Evolutionary conservation across 2,888 invertebrate genomes (phyloP).

Genomic region (Rhingia rostrata): DNA sequence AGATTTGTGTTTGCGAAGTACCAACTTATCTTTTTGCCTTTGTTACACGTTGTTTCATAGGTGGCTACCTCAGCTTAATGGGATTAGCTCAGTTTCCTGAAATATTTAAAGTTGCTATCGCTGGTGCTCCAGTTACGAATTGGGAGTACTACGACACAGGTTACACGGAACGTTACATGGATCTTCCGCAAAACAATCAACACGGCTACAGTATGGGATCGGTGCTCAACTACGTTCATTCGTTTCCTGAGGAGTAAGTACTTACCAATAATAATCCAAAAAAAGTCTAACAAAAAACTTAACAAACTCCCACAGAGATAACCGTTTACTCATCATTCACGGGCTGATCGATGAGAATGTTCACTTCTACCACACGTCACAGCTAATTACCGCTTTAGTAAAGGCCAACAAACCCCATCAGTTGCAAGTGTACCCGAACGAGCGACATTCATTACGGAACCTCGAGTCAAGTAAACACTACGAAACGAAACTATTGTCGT

Average conservation of each 20-base stretch:
- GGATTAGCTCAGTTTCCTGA: conserved; percentile 96
- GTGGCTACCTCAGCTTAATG: conserved; percentile 97
- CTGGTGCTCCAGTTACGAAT: conserved; percentile 98
- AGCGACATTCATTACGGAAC: conserved; percentile 96
- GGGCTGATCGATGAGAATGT: conserved; percentile 99
- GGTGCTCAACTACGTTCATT: conserved; percentile 91
- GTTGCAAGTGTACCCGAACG: conserved; percentile 97
- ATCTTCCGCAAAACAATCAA: conserved; percentile 89
- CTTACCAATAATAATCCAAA: neutral
- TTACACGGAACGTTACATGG: conserved; percentile 99
- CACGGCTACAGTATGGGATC: conserved; percentile 93
- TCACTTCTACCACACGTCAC: conserved; percentile 97
- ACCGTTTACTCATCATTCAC: conserved; percentile 96
- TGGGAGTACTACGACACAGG: conserved; percentile 99
- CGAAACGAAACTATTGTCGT: conserved; percentile 96
- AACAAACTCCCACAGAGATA: conserved; percentile 86
- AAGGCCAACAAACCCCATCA: conserved; percentile 98
- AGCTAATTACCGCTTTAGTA: conserved; percentile 94
- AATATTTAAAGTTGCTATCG: conserved; percentile 96
- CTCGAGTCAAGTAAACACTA: conserved; percentile 98
- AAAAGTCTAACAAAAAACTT: neutral
- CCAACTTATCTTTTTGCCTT: too few relatives aligned
- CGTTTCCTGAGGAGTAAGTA: conserved; percentile 95
- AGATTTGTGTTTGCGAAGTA: too few relatives aligned
- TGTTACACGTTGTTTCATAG: conserved; percentile 79